Conservation (phyloP, 1,140 invertebrate genomes). For the Arion vulgaris region DNA sequence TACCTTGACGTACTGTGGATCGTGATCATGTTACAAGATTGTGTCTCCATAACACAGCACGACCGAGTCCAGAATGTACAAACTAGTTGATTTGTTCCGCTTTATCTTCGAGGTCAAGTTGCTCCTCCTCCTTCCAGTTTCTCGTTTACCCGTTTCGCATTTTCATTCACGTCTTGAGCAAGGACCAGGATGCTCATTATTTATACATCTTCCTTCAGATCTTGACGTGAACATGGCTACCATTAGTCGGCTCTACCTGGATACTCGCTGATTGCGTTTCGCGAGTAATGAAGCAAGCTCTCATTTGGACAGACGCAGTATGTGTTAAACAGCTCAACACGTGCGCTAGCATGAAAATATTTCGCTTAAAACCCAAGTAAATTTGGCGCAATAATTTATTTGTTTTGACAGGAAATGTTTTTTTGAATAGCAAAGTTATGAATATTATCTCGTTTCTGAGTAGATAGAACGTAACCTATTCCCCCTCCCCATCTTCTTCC, state of each 20-base stretch:
- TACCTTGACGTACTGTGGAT: no score
- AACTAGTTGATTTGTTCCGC: not conserved
- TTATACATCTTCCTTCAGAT: not conserved
- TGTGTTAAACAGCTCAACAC: not conserved
- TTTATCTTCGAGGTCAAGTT: not conserved
- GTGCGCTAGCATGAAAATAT: not conserved
- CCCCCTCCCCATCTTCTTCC: no score
- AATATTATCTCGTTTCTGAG: not conserved
- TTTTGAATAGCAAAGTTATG: not conserved
- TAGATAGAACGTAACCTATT: not conserved
- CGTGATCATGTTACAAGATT: no score
- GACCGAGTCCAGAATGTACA: no score
- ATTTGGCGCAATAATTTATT: not conserved
- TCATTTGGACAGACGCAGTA: not conserved
- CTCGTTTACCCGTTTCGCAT: not conserved
- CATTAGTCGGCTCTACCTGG: not conserved
- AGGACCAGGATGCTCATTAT: not conserved
- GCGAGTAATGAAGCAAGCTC: not conserved
- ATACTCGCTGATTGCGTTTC: conserved; percentile 1
- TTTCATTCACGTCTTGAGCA: not conserved
- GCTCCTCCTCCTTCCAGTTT: conserved; percentile 1
- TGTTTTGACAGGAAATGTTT: not conserved
- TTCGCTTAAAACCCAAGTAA: not conserved
- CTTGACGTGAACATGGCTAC: not conserved
- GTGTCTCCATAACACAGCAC: no score